A percentile compares a stretch with the other conserved stretches of the same genome.
Evolutionary conservation across 2,797 vertebrate genomes (phyloP).

Genomic region (Enteromius treurensis): DNA sequence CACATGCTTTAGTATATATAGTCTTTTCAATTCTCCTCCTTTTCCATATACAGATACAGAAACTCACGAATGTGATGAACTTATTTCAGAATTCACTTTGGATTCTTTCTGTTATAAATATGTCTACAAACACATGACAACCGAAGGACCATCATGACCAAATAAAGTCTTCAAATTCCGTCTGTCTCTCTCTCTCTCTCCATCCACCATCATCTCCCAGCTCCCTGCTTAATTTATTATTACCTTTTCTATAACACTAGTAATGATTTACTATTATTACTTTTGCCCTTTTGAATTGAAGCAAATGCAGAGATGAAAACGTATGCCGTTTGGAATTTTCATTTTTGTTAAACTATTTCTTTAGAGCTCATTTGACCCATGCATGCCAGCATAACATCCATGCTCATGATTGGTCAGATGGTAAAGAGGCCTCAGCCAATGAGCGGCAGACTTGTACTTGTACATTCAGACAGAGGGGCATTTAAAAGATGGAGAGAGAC

Average conservation of each 20-base stretch:
- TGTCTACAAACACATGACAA: slow-evolving; percentile 17
- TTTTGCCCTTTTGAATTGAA: not conserved
- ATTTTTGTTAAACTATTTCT: not conserved
- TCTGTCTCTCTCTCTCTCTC: not conserved
- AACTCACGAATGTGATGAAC: not conserved
- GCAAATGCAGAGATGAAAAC: not conserved
- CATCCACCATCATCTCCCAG: not conserved
- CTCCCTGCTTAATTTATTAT: not conserved
- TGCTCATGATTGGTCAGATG: slow-evolving; percentile 31
- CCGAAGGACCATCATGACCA: slow-evolving; percentile 34
- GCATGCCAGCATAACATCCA: not conserved
- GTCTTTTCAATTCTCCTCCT: not conserved
- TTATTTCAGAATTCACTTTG: not conserved
- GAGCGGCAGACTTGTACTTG: slow-evolving; percentile 5
- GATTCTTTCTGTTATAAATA: slow-evolving; percentile 19
- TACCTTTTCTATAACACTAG: not conserved
- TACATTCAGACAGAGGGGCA: not conserved
- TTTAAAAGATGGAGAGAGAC: slow-evolving; percentile 40
- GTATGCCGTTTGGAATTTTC: not conserved
- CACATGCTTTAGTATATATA: not conserved
- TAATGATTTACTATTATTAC: not conserved
- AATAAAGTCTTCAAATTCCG: slow-evolving; percentile 49
- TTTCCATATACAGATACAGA: not conserved
- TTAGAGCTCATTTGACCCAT: not conserved
- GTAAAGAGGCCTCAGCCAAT: slow-evolving; percentile 16